Evolutionary conservation across 2,797 vertebrate genomes (phyloP).

Genomic region (Champsocephalus esox): DNA sequence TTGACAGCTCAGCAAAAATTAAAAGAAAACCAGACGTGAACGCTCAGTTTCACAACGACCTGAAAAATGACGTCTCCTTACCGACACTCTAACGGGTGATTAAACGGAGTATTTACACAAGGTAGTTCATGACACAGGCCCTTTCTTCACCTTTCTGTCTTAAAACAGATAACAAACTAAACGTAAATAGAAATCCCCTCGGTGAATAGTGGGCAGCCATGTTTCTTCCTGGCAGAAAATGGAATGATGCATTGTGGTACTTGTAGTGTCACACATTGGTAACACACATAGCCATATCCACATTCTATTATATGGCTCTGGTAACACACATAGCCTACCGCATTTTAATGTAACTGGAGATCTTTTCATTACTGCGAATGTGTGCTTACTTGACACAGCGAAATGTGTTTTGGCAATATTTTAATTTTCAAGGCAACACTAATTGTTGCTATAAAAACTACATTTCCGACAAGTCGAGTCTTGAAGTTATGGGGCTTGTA

Average conservation of each 20-base stretch:
- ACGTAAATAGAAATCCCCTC: slow-evolving; percentile 79
- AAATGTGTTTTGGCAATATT: not conserved
- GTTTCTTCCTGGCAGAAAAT: slow-evolving; percentile 63
- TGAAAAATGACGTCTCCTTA: not conserved
- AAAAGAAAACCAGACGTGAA: slow-evolving; percentile 16
- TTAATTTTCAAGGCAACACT: not conserved
- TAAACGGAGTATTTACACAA: not conserved
- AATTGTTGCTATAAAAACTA: slow-evolving; percentile 22
- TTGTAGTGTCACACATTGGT: slow-evolving; percentile 63
- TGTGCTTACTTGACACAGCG: not conserved
- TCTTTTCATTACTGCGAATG: not conserved
- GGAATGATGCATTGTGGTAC: slow-evolving; percentile 75
- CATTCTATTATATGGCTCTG: too few relatives aligned
- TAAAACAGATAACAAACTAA: slow-evolving; percentile 55
- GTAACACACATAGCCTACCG: rapidly evolving
- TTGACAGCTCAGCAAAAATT: slow-evolving; percentile 64
- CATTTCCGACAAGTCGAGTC: slow-evolving; percentile 25
- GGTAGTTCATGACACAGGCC: not conserved
- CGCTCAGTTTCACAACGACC: not conserved
- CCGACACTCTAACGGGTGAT: not conserved
- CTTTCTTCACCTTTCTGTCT: slow-evolving; percentile 45
- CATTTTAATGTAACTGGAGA: too few relatives aligned
- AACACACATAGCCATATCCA: rapidly evolving
- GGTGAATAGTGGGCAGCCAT: slow-evolving; percentile 84
- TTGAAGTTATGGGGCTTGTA: slow-evolving; percentile 32